These are phyloP conservation scores for Patiria miniata DNA, from an alignment of 35 echinoderm and acorn worm species.

Conservation along the genomic window DNA sequence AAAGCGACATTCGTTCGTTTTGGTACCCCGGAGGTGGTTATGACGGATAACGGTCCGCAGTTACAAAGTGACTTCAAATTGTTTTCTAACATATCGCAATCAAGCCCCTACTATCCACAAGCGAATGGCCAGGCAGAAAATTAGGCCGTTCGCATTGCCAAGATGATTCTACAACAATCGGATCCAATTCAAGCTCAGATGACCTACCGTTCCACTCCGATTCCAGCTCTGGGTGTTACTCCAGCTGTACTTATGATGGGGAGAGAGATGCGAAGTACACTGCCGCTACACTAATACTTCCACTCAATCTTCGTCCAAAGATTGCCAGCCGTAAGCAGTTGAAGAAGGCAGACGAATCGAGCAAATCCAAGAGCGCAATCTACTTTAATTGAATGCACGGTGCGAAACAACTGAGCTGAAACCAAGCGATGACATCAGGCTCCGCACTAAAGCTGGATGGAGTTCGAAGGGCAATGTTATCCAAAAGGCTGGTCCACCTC, in stretches of 20 bases:
- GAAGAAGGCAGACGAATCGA: not conserved
- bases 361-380: not conserved
- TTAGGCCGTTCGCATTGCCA: slow-evolving; percentile 41
- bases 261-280: not conserved
- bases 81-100: too few relatives aligned
- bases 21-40: not conserved
- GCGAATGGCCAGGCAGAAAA: slow-evolving; percentile 52
- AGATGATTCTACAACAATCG: slow-evolving; percentile 6
- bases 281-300: slow-evolving; percentile 17
- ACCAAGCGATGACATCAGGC: not conserved
- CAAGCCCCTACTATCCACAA: slow-evolving; percentile 28
- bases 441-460: not conserved
- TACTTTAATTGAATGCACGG: too few relatives aligned
- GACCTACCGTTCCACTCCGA: slow-evolving; percentile 13
- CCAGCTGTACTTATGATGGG: slow-evolving; percentile 21
- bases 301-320: not conserved
- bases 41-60: not conserved
- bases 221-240: not conserved
- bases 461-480: too few relatives aligned
- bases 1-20: not conserved
- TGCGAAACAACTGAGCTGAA: not conserved
- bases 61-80: too few relatives aligned
- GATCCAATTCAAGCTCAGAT: slow-evolving; percentile 14
- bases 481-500: not conserved
- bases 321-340: not conserved